These are phyloP conservation scores for Candidula unifasciata DNA, from an alignment of 2,888 invertebrate species.

Conservation along the genomic window DNA sequence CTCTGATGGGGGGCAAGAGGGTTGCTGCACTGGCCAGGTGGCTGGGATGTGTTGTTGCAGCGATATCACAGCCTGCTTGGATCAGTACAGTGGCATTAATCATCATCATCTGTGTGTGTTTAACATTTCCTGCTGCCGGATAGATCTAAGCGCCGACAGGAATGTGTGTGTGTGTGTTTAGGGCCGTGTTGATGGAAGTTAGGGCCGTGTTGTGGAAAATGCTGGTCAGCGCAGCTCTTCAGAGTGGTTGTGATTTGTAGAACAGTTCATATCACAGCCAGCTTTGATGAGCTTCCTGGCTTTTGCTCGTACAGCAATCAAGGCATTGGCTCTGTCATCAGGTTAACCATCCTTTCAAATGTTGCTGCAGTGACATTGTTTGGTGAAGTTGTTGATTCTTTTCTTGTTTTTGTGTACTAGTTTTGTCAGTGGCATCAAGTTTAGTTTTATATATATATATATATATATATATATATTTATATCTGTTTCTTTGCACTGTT, in stretches of 20 bases:
- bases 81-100: slow-evolving; percentile 76
- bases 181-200: neutral
- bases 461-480: too few relatives aligned
- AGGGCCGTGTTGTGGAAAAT: neutral
- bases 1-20: slow-evolving; percentile 53
- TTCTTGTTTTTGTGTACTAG: too few relatives aligned
- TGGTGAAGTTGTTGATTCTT: too few relatives aligned
- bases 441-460: too few relatives aligned
- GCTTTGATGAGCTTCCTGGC: slow-evolving; percentile 85
- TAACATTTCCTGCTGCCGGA: too few relatives aligned
- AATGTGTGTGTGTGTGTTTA: neutral
- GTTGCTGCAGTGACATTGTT: too few relatives aligned
- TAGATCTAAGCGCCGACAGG: too few relatives aligned
- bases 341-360: too few relatives aligned
- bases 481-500: too few relatives aligned
- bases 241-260: slow-evolving; percentile 92
- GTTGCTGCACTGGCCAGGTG: slow-evolving; percentile 67
- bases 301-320: neutral
- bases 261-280: slow-evolving; percentile 94
- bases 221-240: slow-evolving; percentile 80
- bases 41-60: slow-evolving; percentile 78
- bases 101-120: neutral
- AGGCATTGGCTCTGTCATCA: neutral
- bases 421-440: too few relatives aligned
- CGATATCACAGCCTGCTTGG: slow-evolving; percentile 99